phyloP scores from a whole-genome alignment of 2,797 vertebrate genomes.

The Coluber constrictor region DNA sequence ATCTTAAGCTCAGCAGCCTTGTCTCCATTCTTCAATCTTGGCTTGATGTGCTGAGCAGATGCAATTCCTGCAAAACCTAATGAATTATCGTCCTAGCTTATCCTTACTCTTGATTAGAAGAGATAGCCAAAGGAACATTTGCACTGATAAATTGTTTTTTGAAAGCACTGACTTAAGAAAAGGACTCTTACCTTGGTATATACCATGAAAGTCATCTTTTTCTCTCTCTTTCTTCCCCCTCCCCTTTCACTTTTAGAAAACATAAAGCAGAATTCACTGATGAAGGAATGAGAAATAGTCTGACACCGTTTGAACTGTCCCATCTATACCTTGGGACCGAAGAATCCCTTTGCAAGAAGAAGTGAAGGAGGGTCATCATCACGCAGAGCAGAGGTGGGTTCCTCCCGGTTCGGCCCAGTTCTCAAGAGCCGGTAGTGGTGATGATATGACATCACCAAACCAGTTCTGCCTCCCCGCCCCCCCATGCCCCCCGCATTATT shows the following conservation, averaged over 20 bases:
- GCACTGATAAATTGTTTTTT: conserved; percentile 31
- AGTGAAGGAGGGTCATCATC: background rate
- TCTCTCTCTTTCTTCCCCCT: rapidly evolving
- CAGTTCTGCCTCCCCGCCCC: too few relatives aligned
- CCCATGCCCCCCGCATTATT: too few relatives aligned
- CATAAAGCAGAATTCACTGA: background rate
- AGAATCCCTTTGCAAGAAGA: background rate
- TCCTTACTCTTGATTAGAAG: conserved; percentile 17
- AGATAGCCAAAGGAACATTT: conserved; percentile 5
- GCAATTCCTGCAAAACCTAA: background rate
- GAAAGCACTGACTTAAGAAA: background rate
- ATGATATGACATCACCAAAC: too few relatives aligned
- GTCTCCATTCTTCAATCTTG: conserved; percentile 19
- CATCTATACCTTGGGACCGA: background rate
- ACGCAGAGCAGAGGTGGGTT: background rate
- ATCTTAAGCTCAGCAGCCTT: conserved; percentile 32
- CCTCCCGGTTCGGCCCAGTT: too few relatives aligned
- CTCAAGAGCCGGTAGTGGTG: too few relatives aligned
- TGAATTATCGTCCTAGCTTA: conserved; percentile 18
- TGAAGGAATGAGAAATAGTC: background rate
- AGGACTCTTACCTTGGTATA: conserved; percentile 4
- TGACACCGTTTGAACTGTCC: background rate
- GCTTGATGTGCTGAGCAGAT: conserved; percentile 12
- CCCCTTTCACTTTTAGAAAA: background rate
- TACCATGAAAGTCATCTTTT: background rate